phyloP scores from a whole-genome alignment of 2,888 invertebrate species.

The Unio delphinus region DNA sequence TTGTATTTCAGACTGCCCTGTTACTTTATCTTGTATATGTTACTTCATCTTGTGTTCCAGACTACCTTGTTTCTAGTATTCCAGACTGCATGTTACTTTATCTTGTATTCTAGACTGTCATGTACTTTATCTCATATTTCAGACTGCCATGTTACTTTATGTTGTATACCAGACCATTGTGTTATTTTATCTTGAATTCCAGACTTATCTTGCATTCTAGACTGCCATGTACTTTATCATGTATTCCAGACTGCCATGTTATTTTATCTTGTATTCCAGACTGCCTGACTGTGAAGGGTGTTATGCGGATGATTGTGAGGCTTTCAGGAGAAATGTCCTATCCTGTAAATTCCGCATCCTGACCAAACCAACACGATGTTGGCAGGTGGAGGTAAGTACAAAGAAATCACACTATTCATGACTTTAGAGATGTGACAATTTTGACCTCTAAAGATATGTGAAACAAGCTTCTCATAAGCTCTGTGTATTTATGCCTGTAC shows the following conservation, averaged over 20 bases:
- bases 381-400: slow-evolving; percentile 93
- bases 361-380: slow-evolving; percentile 73
- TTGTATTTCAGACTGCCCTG: no score
- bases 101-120: background rate
- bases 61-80: background rate
- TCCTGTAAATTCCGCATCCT: slow-evolving; percentile 81
- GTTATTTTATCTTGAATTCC: no score
- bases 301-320: slow-evolving; percentile 40
- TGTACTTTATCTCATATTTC: background rate
- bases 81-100: no score
- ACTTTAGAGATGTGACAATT: background rate
- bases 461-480: background rate
- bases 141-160: background rate
- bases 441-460: slow-evolving; percentile 2
- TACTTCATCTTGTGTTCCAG: background rate
- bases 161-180: no score
- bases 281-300: slow-evolving; percentile 50
- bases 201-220: no score
- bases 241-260: background rate
- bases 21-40: background rate
- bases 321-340: slow-evolving; percentile 75
- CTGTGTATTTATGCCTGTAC: background rate
- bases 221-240: background rate
- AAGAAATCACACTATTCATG: slow-evolving; percentile 53
- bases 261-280: slow-evolving; percentile 25